A percentile compares a stretch with the other conserved stretches of the same genome.
Evolutionary conservation across 2,113 vertebrate genomes (phyloP).

Genomic region (Archocentrus centrarchus): DNA sequence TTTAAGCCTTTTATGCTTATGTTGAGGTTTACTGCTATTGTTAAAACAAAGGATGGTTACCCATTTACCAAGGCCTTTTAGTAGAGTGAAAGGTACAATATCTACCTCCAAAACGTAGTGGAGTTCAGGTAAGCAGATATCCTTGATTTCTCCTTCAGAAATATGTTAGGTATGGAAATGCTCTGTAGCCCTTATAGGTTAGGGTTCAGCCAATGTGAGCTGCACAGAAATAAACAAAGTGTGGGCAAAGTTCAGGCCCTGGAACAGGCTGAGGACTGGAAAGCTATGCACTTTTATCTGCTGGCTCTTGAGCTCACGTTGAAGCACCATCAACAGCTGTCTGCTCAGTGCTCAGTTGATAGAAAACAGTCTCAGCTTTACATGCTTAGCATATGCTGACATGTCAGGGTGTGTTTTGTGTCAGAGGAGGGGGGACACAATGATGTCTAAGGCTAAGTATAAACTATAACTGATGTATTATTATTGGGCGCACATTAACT

Average conservation of each 20-base stretch:
- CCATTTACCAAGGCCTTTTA: background rate
- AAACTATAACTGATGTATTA: background rate
- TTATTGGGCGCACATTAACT: background rate
- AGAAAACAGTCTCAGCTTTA: background rate
- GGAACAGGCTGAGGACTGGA: constrained; percentile 39
- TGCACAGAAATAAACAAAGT: constrained; percentile 66
- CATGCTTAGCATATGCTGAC: background rate
- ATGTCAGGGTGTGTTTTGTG: background rate
- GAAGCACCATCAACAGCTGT: constrained; percentile 18
- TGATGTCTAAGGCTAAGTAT: background rate
- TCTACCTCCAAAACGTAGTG: background rate
- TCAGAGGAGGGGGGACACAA: background rate
- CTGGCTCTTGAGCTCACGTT: constrained; percentile 39
- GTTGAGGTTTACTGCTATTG: background rate
- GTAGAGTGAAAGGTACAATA: background rate
- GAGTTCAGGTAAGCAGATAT: background rate
- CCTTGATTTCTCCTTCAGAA: background rate
- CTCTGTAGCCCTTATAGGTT: background rate
- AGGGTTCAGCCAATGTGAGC: constrained; percentile 17
- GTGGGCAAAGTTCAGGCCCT: constrained; percentile 75
- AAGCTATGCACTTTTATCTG: constrained; percentile 64
- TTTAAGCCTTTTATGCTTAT: too few species aligned
- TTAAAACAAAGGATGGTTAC: background rate
- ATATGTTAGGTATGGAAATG: background rate
- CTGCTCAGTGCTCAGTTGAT: constrained; percentile 8